Conservation (phyloP, 2,113 vertebrate genomes). For the Ceuthmochares aereus region DNA sequence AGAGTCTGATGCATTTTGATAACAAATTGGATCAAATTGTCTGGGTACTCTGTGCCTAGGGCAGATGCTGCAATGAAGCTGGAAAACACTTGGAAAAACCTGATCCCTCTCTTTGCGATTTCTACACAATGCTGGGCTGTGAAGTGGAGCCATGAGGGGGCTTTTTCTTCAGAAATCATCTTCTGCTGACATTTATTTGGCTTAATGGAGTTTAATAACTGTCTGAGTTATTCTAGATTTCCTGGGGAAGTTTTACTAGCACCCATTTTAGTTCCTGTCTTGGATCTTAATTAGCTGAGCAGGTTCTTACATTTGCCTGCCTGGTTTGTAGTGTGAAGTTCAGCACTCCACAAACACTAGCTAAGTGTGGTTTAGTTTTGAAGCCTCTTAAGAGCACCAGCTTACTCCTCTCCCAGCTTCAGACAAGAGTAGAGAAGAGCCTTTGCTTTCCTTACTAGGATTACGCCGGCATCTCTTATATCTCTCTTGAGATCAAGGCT, state of each 20-base stretch:
- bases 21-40: constrained; percentile 60
- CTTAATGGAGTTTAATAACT: constrained; percentile 23
- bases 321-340: constrained; percentile 9
- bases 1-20: neutral
- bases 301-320: neutral
- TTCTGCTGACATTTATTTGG: constrained; percentile 11
- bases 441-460: neutral
- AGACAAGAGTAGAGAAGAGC: neutral
- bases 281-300: constrained; percentile 14
- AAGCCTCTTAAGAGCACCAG: neutral
- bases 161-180: constrained; percentile 21
- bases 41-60: constrained; percentile 43
- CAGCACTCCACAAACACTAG: neutral
- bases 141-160: neutral
- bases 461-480: neutral
- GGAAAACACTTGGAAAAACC: constrained; percentile 16
- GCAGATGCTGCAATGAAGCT: constrained; percentile 9
- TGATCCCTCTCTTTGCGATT: neutral
- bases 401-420: neutral
- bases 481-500: neutral
- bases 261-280: neutral
- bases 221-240: neutral
- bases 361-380: neutral
- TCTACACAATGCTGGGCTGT: neutral
- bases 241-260: neutral